Evolutionary conservation across 2,113 vertebrate genomes (phyloP), one percentile per base, ranked within the genome.

Genomic region (Triplophysa rosa): DNA sequence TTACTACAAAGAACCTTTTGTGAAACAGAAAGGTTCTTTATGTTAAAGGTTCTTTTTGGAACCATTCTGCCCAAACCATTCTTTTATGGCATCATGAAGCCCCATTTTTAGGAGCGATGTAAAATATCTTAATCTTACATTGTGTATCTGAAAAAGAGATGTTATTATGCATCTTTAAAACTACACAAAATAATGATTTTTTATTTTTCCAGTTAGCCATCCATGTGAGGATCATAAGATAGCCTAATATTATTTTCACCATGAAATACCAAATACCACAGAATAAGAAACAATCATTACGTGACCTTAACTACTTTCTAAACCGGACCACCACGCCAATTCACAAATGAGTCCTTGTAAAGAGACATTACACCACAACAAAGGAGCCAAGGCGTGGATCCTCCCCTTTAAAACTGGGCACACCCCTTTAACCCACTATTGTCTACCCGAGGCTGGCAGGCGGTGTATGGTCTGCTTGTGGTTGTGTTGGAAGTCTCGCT

Each of bases 371-470:
- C 21, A 73, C 86, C 80, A 83, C 80, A 83, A 80, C 82, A 85
- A 84, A 85, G 80, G 33, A 70, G 73, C 37, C 21, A 49, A 81
- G 40, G 78, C 63, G 67, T 42, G 83, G 59, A 78, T 71, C 80
- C 90, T 85, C 89, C 91, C 91, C 89, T 91, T 92, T 88, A 87
- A 77, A 86, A 37, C 45, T 77, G 49, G 82, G 68, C 91, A 86
- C 89, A 75, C 88, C 87, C 88, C 91, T 92, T 92, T 91, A 90
- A 90, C 81, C 67, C 82, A 89, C 90, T 90, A 77, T 87, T 72
- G 79, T 78, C 29, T 71, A 69, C 10, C 47, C 26, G 77, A 69
- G 67, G 58, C 85, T 82, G 86, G 85, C 83, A 71, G 76, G 66
- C 56, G 59, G 68, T 78, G 81, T 81, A 81, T 74, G 88, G 86